Base-by-base conservation (phyloP, 1,140 invertebrate species). In the Sarcophaga peregrina region DNA sequence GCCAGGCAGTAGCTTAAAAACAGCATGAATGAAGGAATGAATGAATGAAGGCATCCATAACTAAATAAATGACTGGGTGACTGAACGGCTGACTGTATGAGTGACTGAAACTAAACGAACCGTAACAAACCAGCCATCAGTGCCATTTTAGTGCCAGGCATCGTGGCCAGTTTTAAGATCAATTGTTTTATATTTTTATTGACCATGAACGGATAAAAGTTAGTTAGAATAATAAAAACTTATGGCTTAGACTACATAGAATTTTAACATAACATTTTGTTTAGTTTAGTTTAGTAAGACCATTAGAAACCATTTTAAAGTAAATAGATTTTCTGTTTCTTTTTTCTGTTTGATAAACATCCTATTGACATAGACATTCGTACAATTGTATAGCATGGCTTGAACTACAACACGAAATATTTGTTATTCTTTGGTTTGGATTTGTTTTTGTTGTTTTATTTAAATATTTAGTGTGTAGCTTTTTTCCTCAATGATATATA, bases 151-250 rank as follows among this genome's bases (percentile, higher is more conserved):
- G 25, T 37, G 25, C 25, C 25, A 37, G 25, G 25, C n/a, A 68
- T 9, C 15, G 17, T 68, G 17, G 54, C 54, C 25, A 17, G 62
- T 25, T 68, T 37, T 68, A 68, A 68, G 62, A 68, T 68, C 62
- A 68, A 68, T 68, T 68, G 62, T 68, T 68, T 68, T 68, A 68
- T 37, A 37, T 68, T 68, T 68, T 68, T 58, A 58, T 68, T 68
- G 62, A 68, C 62, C 62, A 68, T 68, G 62, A 68, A 68, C 62
- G 10, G 54, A 15, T n/a, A 4, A n/a, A 25, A 68, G 17, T n/a
- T n/a, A 8, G 54, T n/a, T 6, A n/a, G 54, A 37, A 58, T 0
- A 58, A n/a, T 5, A 5, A 68, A 2, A 68, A 20, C n/a, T 20
- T 2, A 17, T 17, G 20, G 62, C 9, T 62, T 68, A 20, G 17